A percentile compares a stretch with the other conserved stretches of the same genome.
phyloP scores from a whole-genome alignment of 2,888 invertebrate species.

The Chaitophorus viminalis region DNA sequence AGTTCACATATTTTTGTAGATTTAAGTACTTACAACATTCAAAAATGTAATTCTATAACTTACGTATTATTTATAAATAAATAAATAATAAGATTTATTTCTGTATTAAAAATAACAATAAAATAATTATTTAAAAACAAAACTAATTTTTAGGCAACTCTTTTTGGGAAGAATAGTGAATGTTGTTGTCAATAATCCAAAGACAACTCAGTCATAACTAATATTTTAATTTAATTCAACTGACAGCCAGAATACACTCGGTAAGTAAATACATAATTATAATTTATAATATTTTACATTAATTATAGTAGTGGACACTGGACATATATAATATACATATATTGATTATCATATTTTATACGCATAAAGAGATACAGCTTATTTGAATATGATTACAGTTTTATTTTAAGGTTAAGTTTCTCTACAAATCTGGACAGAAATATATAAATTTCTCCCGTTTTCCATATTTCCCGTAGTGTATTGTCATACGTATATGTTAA shows the following conservation, averaged over 20 bases:
- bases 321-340: background rate
- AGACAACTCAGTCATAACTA: background rate
- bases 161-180: slow-evolving; percentile 14
- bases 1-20: background rate
- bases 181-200: slow-evolving; percentile 1
- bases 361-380: background rate
- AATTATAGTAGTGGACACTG: background rate
- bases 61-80: background rate
- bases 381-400: background rate
- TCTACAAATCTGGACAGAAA: slow-evolving; percentile 30
- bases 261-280: slow-evolving; percentile 23
- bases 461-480: slow-evolving; percentile 45
- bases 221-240: background rate
- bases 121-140: background rate
- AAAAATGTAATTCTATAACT: no score
- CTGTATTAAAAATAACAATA: background rate
- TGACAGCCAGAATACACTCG: slow-evolving; percentile 24
- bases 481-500: slow-evolving; percentile 28
- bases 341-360: background rate
- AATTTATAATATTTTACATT: background rate
- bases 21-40: no score
- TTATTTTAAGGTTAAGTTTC: slow-evolving; percentile 8
- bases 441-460: slow-evolving; percentile 36
- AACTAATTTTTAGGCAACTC: slow-evolving; percentile 18
- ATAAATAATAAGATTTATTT: background rate